Percentiles rank a stretch among this genome's conserved stretches.
Conservation (phyloP, 2,888 invertebrate genomes). For the Ochlodes sylvanus region DNA sequence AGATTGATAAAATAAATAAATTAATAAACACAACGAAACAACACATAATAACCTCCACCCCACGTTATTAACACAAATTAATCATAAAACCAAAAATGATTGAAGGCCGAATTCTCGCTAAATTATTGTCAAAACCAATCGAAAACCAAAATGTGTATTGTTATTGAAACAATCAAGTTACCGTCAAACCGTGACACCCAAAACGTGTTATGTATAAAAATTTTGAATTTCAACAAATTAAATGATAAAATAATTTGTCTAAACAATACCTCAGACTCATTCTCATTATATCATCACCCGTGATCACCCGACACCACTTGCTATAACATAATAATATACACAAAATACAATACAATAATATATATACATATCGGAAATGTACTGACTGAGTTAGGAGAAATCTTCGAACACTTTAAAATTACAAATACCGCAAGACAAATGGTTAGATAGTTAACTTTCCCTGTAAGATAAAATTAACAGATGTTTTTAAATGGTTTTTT, state of each 20-base stretch:
- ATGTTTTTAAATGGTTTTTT: no score
- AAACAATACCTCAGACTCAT: constrained; percentile 89
- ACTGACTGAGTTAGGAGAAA: constrained; percentile 1
- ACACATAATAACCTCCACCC: constrained; percentile 16
- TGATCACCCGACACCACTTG: constrained; percentile 86
- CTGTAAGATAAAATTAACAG: no score
- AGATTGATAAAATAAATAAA: constrained; percentile 33
- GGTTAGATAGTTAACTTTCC: no score
- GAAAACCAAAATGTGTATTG: constrained; percentile 27
- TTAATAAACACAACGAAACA: neutral
- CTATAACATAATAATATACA: constrained; percentile 58
- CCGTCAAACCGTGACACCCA: constrained; percentile 42
- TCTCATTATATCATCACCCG: constrained; percentile 91
- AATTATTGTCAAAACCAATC: constrained; percentile 34
- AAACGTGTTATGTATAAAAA: constrained; percentile 44
- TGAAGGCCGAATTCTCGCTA: constrained; percentile 36
- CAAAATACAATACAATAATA: constrained; percentile 42
- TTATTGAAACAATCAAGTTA: constrained; percentile 29
- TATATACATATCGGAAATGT: constrained; percentile 50
- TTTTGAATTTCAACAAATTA: constrained; percentile 47
- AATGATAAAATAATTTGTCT: constrained; percentile 42
- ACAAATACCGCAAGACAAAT: no score
- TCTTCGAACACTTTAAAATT: neutral
- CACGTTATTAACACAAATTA: constrained; percentile 14
- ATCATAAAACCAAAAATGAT: constrained; percentile 22